Percentiles rank a stretch among this genome's conserved stretches.
Evolutionary conservation across 2,797 vertebrate species (phyloP).

Genomic region (Prionace glauca): DNA sequence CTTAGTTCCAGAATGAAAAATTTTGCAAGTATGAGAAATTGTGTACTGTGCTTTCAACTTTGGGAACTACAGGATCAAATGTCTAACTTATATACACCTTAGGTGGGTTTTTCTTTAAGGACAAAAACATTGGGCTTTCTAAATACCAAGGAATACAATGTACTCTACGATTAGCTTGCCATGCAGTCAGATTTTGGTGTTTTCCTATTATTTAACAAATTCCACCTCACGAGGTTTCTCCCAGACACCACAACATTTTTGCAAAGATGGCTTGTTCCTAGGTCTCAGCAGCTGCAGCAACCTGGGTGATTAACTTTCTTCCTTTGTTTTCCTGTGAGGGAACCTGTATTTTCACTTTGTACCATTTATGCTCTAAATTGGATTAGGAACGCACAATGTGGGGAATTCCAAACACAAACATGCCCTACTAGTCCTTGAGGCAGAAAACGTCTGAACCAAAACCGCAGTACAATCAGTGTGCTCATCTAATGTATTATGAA

Average conservation of each 20-base stretch:
- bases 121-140: not conserved
- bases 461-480: not conserved
- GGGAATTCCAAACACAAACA: not conserved
- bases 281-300: not conserved
- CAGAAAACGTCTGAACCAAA: not conserved
- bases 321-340: not conserved
- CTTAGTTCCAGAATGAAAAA: not conserved
- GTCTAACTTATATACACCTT: not conserved
- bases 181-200: not conserved
- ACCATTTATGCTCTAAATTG: not conserved
- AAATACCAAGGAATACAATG: not conserved
- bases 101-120: not conserved
- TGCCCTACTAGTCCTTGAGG: not conserved
- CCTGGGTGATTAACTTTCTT: not conserved
- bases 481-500: not conserved
- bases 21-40: not conserved
- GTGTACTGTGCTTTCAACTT: not conserved
- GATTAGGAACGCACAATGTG: not conserved
- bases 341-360: not conserved
- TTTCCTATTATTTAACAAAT: not conserved
- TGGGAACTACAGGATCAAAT: not conserved
- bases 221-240: not conserved
- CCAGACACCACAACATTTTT: not conserved
- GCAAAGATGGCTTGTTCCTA: not conserved
- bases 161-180: not conserved